These are phyloP conservation scores for Callithrix jacchus DNA, from an alignment of 2,113 vertebrate species.

Conservation along the genomic window DNA sequence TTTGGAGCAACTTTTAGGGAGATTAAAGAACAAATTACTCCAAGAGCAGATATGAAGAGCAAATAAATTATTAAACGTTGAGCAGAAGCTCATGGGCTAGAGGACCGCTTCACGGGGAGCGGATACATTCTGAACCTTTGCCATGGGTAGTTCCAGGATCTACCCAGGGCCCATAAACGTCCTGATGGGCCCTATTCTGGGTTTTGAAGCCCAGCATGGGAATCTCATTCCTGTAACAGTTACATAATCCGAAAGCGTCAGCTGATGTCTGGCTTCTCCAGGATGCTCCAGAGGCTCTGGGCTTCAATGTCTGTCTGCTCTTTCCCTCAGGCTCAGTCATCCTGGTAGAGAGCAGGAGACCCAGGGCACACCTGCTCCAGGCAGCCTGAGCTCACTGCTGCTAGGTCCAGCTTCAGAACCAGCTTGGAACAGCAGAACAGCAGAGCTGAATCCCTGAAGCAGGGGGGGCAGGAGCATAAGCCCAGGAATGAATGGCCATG, in stretches of 20 bases:
- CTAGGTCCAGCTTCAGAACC: neutral
- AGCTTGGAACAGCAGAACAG: too few species aligned
- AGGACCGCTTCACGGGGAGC: neutral
- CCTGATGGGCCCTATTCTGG: neutral
- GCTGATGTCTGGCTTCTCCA: neutral
- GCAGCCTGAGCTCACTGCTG: neutral
- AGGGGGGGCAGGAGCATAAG: neutral
- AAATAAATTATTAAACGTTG: neutral
- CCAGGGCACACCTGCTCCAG: too few species aligned
- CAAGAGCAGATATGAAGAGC: neutral
- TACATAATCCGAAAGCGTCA: too few species aligned
- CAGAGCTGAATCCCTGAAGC: neutral
- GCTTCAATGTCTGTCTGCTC: neutral
- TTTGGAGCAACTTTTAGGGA: neutral
- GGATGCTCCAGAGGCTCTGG: too few species aligned
- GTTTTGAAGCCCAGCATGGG: neutral
- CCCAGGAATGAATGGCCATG: fast-evolving
- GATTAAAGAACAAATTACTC: neutral
- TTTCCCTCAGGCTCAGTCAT: neutral
- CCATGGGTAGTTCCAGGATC: too few species aligned
- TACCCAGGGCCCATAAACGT: too few species aligned
- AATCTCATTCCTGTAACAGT: neutral
- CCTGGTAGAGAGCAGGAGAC: neutral
- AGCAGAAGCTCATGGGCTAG: neutral
- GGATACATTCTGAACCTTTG: neutral